These are phyloP conservation scores for Desmodus rotundus DNA, from an alignment of 2,113 vertebrate genomes.

Conservation along the genomic window DNA sequence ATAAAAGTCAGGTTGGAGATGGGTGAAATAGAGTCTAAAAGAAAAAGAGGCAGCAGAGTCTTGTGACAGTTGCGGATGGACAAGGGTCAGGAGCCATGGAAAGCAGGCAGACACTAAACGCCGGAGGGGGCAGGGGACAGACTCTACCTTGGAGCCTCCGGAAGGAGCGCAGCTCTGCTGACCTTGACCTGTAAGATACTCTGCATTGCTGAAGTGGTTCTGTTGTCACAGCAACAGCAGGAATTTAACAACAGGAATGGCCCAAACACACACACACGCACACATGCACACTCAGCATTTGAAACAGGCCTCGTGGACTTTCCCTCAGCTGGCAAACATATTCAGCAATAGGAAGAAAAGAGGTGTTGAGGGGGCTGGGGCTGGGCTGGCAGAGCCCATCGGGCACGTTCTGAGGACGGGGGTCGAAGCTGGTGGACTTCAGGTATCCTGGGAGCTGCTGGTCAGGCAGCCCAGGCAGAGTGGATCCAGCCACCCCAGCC, in stretches of 20 bases:
- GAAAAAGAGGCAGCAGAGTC: not conserved
- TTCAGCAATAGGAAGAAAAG: not conserved
- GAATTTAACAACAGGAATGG: not conserved
- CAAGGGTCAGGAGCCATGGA: not conserved
- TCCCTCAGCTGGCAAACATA: not conserved
- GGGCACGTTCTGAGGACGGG: not conserved
- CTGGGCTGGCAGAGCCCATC: not conserved
- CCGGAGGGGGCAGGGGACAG: not conserved
- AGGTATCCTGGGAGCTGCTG: not conserved
- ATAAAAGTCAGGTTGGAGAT: too few species aligned
- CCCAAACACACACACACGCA: rapidly evolving
- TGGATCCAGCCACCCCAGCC: not conserved
- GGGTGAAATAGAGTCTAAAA: too few species aligned
- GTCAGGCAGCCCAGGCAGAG: not conserved
- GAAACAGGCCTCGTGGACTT: not conserved
- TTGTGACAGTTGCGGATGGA: not conserved
- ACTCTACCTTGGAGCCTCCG: not conserved
- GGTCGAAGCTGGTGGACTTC: not conserved
- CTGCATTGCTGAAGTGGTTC: not conserved
- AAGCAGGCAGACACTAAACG: not conserved
- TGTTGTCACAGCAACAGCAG: not conserved
- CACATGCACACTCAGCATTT: not conserved
- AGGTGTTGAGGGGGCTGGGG: not conserved
- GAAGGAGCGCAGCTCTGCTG: not conserved
- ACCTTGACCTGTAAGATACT: not conserved